Base-by-base conservation (phyloP, 2,888 invertebrate species). In the Augochlorella aurata region DNA sequence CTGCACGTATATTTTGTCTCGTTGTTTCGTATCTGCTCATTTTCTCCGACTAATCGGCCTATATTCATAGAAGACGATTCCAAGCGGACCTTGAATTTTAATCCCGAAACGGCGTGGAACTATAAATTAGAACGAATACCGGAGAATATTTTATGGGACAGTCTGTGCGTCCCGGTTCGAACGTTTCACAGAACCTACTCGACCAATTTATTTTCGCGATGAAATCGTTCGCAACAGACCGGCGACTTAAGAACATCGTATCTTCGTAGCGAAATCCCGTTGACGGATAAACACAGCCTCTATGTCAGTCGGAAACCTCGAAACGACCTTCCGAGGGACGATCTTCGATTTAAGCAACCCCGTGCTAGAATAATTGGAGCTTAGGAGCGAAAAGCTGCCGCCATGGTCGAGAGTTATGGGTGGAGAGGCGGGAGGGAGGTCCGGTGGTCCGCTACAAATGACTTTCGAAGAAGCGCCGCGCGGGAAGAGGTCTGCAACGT, bases 331-430 rank as follows among this genome's bases (percentile, higher is more conserved):
- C 67, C 24, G 38, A 14, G 58, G 44, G 70, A 21, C 21, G 66
- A 66, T 47, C 38, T 54, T 29, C n/a, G 67, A 66, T 38, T 14
- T 47, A 45, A 68, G 61, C 80, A 81, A 68, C 82, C 76, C 71
- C 52, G 44, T 58, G n/a, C n/a, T n/a, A n/a, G 74, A 87, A 82
- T 90, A 89, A 90, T 90, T 85, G 85, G 73, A 83, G 86, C 88
- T 90, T 84, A 79, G 88, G 81, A 85, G 77, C 84, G 79, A 74
- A 85, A 81, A 87, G 66, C 81, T 73, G 77, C 76, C 52, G 77
- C 77, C 71, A 77, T 72, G 81, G 74, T 79, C 74, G 54, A 77
- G 77, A 80, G 82, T 85, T 87, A 82, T 74, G 18, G 29, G 29
- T 7, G 16, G 29, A 54, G 65, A 54, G 72, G 69, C 50, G 18